Base-by-base conservation (phyloP, 2,888 invertebrate genomes). In the Himalopsyche anomala region DNA sequence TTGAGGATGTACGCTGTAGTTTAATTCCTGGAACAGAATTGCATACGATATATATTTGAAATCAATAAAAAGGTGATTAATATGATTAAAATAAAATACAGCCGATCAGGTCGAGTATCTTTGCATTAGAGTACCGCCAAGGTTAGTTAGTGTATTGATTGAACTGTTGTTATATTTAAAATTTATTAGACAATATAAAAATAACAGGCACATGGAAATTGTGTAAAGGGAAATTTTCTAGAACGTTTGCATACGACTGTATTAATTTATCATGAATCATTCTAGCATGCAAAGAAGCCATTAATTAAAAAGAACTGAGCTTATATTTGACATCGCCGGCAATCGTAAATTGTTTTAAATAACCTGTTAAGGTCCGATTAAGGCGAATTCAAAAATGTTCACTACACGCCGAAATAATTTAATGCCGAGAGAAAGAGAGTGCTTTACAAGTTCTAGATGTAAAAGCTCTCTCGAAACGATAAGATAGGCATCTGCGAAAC, bases 331-430 rank as follows among this genome's bases (percentile, higher is more conserved):
- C 82, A 81, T 80, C 54, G 82, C 54, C 79, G 38, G 85, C 51
- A 82, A 85, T 80, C 82, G 79, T 74, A 81, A 85, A 85, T 80
- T 51, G 74, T 82, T 83, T 80, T 69, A 69, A 36, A 42, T 80
- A 85, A 85, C 45, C 85, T 85, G 82, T 85, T 85, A 82, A 83
- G 62, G 40, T 85, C 79, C 69, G 81, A 85, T 82, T 80, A 81
- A 62, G 45, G 19, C 84, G 81, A 81, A 74, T 40, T 81, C 80
- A 51, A 74, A 74, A 51, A 54, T 82, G 38, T 36, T 82, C 51
- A 81, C 36, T 55, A 28, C 82, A 82, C 69, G 81, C 40, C 69
- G 15, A 54, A 54, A 82, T 51, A 51, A 51, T 51, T 51, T 51
- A 51, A 69, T 28, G 81, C 8, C 15, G 51, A 51, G 51, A 51